These are phyloP conservation scores for Drosophila flavopinicola DNA, from an alignment of 2,888 invertebrate genomes.

Conservation along the genomic window DNA sequence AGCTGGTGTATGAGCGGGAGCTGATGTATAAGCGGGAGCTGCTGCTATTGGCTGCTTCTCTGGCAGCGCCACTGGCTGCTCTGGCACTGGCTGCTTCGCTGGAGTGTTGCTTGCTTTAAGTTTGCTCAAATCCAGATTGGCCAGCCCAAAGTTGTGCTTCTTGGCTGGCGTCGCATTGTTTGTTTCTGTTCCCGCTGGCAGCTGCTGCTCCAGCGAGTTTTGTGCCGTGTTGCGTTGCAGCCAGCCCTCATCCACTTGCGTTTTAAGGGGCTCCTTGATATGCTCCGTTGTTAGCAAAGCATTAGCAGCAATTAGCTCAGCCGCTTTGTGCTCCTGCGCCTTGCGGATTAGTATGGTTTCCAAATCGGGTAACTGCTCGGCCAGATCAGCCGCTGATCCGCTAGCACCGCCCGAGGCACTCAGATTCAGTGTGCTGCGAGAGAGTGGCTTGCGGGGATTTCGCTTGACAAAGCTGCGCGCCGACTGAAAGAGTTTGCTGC, in stretches of 20 bases:
- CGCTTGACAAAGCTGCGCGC: constrained; percentile 87
- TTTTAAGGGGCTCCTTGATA: constrained; percentile 58
- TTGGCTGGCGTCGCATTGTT: constrained; percentile 31
- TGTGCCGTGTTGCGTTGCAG: constrained; percentile 83
- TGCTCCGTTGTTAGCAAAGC: constrained; percentile 48
- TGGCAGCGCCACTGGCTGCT: not conserved
- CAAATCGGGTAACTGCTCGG: constrained; percentile 80
- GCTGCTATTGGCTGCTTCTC: not conserved
- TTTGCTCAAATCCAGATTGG: constrained; percentile 83
- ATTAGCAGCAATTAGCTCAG: constrained; percentile 52
- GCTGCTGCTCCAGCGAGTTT: constrained; percentile 34
- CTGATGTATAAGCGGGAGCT: too few relatives aligned
- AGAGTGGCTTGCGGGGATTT: constrained; percentile 90
- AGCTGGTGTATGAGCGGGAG: not conserved
- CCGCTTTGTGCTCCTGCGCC: constrained; percentile 75
- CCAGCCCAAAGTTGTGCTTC: constrained; percentile 81
- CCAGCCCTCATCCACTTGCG: constrained; percentile 86
- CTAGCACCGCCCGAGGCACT: not conserved
- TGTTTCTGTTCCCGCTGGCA: not conserved
- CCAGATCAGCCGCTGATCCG: not conserved
- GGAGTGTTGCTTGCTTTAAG: constrained; percentile 19
- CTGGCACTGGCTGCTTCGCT: not conserved
- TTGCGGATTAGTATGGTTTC: constrained; percentile 83
- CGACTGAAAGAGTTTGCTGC: constrained; percentile 88
- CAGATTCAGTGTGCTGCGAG: constrained; percentile 65